These are phyloP conservation scores for Scytalopus superciliaris DNA, from an alignment of 2,113 vertebrate species.

Conservation along the genomic window DNA sequence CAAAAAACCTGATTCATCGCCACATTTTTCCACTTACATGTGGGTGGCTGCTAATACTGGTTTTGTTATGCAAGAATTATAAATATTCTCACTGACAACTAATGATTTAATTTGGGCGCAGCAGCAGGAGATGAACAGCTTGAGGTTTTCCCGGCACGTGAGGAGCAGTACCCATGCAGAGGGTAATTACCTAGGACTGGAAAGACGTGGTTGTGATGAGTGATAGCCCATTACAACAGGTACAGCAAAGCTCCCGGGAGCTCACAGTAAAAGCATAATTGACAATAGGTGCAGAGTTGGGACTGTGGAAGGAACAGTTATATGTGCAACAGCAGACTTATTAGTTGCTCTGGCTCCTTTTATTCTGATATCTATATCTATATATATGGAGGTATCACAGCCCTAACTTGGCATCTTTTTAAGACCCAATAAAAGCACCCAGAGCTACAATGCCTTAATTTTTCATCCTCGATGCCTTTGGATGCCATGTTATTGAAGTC, in stretches of 20 bases:
- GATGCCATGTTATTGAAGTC: background rate
- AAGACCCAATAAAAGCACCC: background rate
- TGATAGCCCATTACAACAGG: background rate
- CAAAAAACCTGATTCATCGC: background rate
- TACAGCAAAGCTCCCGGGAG: background rate
- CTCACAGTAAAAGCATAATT: background rate
- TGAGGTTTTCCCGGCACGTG: background rate
- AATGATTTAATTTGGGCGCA: constrained; percentile 1
- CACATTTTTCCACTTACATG: background rate
- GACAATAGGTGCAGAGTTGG: background rate
- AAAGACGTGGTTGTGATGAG: background rate
- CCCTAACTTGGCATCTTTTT: background rate
- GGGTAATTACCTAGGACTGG: background rate
- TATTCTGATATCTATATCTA: background rate
- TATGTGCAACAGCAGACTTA: background rate
- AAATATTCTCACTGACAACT: constrained; percentile 27
- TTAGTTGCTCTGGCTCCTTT: background rate
- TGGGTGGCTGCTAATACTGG: background rate
- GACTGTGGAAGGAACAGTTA: background rate
- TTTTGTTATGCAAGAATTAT: constrained; percentile 28
- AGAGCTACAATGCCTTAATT: background rate
- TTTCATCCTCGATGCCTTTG: background rate
- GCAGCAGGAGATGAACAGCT: background rate
- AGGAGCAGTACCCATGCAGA: background rate
- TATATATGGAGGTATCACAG: background rate